Evolutionary conservation across 1,140 invertebrate genomes (phyloP), one percentile per base, ranked within the genome.

Genomic region (Drosophila tristis): DNA sequence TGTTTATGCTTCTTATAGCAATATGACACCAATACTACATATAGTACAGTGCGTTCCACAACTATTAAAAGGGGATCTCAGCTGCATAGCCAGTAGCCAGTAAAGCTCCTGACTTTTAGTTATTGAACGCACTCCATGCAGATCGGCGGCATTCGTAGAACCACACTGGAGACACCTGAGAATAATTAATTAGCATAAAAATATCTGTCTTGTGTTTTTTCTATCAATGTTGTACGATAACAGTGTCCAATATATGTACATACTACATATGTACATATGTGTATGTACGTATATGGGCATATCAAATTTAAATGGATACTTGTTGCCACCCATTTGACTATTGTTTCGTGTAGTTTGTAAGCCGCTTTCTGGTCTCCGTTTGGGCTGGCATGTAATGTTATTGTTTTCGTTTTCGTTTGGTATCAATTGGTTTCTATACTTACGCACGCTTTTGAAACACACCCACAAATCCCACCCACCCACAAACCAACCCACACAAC

Each of bases 311-410:
- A 54, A 54, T 43, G 20, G 16, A 25, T 63, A 51, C 39, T 60
- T 57, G 47, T 55, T 53, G 9, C n/a, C 20, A 13, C 16, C 23
- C 47, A 45, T 42, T 65, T 35, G 50, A 13, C 26, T 58, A 39
- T 60, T 47, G 23, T 50, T 44, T 53, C 42, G 45, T 74, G 39
- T 70, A 78, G 74, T 56, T 29, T 44, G 51, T 70, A 58, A 65
- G 43, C 47, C 9, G 50, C 5, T 20, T 53, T 53, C 26, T 58
- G 53, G 67, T 72, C 44, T 42, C 42, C n/a, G 47, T 45, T 56
- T 62, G 50, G 59, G 45, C 45, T 48, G 42, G 60, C 47, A 48
- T 58, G 45, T 61, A 7, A 26, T 29, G 29, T 63, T 50, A 59
- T 61, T n/a, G n/a, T 2, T 55, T 26, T 68, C 51, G 67, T 66